A percentile compares a stretch with the other conserved stretches of the same genome.
Evolutionary conservation across 2,113 vertebrate genomes (phyloP).

Genomic region (Bettongia penicillata): DNA sequence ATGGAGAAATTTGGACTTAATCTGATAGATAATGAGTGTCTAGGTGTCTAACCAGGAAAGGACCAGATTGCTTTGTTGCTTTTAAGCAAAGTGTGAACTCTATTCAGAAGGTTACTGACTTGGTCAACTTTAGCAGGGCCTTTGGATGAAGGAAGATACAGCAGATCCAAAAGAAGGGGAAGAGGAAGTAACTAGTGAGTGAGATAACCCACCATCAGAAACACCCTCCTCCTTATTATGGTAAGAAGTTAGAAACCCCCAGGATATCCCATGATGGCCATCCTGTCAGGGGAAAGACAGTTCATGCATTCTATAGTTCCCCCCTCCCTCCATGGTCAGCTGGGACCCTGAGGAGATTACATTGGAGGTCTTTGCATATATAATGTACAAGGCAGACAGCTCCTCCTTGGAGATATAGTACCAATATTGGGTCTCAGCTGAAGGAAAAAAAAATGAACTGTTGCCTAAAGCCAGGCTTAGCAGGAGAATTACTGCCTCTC

Average conservation of each 20-base stretch:
- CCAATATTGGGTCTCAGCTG: not conserved
- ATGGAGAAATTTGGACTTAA: not conserved
- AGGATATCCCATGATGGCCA: not conserved
- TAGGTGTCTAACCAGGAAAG: not conserved
- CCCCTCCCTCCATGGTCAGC: not conserved
- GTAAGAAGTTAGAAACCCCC: not conserved
- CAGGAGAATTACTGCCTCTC: not conserved
- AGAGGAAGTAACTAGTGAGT: not conserved
- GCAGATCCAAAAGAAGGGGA: not conserved
- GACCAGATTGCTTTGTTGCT: not conserved
- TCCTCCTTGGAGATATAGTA: not conserved
- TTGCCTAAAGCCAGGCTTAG: not conserved
- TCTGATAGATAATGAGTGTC: not conserved
- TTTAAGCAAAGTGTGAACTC: slow-evolving; percentile 8
- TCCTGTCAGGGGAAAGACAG: not conserved
- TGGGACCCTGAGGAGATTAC: not conserved
- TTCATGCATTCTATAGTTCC: not conserved
- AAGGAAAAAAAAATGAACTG: not conserved
- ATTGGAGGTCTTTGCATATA: not conserved
- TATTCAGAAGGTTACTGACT: not conserved
- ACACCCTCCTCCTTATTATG: not conserved
- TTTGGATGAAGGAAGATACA: not conserved
- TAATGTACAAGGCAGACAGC: slow-evolving; percentile 1
- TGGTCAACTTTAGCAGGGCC: not conserved
- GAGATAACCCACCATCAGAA: not conserved